A percentile compares a stretch with the other conserved stretches of the same genome.
phyloP scores from a whole-genome alignment of 2,113 vertebrate species.

The Elgaria multicarinata region DNA sequence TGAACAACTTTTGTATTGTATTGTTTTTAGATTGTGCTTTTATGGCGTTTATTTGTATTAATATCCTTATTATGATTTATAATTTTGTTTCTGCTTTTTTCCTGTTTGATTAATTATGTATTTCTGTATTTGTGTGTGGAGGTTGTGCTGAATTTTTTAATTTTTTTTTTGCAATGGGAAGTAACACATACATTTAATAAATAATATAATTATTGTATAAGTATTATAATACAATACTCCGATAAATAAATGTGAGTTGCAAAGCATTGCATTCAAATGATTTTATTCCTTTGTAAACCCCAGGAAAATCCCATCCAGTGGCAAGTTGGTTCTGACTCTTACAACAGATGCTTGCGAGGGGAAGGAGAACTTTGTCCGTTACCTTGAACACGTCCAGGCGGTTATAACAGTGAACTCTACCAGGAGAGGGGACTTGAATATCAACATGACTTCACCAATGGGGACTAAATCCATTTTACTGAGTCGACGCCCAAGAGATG shows the following conservation, averaged over 20 bases:
- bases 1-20: no score
- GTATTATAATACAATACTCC: background rate
- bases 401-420: constrained; percentile 94
- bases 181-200: no score
- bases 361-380: constrained; percentile 97
- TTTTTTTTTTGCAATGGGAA: no score
- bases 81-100: no score
- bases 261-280: background rate
- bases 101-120: no score
- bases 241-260: background rate
- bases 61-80: no score
- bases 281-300: constrained; percentile 37
- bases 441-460: constrained; percentile 99
- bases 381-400: constrained; percentile 96
- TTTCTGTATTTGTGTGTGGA: no score
- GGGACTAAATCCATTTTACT: constrained; percentile 97
- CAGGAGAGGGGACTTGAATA: constrained; percentile 92
- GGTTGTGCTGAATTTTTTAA: no score
- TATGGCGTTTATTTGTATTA: no score
- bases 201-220: no score
- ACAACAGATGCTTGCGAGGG: constrained; percentile 91
- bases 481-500: constrained; percentile 93
- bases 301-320: constrained; percentile 90
- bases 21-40: no score
- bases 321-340: constrained; percentile 89